Evolutionary conservation across 2,113 vertebrate species (phyloP).

Genomic region (Oryzias melastigma): DNA sequence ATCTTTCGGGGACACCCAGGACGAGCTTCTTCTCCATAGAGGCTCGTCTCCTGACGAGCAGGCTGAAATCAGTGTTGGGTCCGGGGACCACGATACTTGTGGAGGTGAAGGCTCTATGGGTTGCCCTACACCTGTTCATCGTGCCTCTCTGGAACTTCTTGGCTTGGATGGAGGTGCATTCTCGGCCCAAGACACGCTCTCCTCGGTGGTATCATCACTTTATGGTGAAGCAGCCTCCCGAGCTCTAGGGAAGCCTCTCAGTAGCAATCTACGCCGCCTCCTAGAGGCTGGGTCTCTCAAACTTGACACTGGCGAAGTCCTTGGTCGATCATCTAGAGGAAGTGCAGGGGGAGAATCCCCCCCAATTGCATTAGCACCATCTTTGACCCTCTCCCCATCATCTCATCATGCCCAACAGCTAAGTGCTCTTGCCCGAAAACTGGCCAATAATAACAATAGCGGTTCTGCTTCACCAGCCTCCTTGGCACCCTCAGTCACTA

Average conservation of each 20-base stretch:
- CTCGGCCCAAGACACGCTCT: conserved; percentile 87
- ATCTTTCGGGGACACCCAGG: conserved; percentile 93
- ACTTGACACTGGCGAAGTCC: conserved; percentile 79
- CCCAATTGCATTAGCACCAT: conserved; percentile 79
- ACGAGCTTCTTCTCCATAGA: conserved; percentile 81
- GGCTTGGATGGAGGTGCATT: conserved; percentile 82
- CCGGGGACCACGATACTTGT: conserved; percentile 83
- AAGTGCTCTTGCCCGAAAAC: conserved; percentile 92
- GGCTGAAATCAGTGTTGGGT: conserved; percentile 68
- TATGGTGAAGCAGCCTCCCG: conserved; percentile 88
- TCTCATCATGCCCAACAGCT: conserved; percentile 95
- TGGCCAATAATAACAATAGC: conserved; percentile 83
- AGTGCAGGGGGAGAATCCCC: conserved; percentile 83
- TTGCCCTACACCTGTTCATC: conserved; percentile 89
- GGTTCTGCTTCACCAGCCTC: conserved; percentile 74
- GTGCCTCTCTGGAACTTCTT: conserved; percentile 86
- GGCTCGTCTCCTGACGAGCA: conserved; percentile 81
- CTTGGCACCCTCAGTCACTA: conserved; percentile 65
- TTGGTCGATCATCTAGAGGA: conserved; percentile 76
- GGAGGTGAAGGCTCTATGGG: conserved; percentile 90
- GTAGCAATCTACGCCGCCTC: conserved; percentile 92
- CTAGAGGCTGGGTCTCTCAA: conserved; percentile 94
- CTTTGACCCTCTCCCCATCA: conserved; percentile 87
- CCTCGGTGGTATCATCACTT: conserved; percentile 87
- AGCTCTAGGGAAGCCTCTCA: conserved; percentile 88